phyloP scores from a whole-genome alignment of 2,113 vertebrate species.

The Myrmecobius fasciatus region DNA sequence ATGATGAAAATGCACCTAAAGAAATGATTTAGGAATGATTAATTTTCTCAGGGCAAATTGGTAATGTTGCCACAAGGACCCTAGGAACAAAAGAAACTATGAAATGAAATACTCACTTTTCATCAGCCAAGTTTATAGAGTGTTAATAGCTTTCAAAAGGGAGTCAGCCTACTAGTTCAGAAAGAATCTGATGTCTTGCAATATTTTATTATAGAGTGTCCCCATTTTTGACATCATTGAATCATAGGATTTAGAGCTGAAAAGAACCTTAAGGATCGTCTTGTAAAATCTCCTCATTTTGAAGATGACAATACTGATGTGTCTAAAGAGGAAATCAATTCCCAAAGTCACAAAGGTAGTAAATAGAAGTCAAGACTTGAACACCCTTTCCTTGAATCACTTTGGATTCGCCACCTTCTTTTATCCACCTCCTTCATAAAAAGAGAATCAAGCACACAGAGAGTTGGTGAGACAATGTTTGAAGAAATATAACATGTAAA shows the following conservation, averaged over 20 bases:
- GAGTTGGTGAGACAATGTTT: not conserved
- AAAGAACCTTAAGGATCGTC: not conserved
- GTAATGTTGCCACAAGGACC: constrained; percentile 18
- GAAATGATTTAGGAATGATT: constrained; percentile 14
- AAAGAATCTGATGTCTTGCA: constrained; percentile 2
- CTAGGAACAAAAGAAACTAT: not conserved
- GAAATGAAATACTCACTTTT: constrained; percentile 13
- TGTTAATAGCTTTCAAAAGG: constrained; percentile 16
- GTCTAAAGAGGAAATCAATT: not conserved
- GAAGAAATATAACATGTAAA: not conserved
- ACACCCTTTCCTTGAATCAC: not conserved
- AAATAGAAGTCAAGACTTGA: not conserved
- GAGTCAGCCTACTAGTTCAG: not conserved
- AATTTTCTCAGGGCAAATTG: constrained; percentile 51
- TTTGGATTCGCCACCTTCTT: not conserved
- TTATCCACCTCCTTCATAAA: not conserved
- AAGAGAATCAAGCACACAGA: not conserved
- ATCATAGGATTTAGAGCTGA: not conserved
- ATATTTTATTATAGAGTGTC: not conserved
- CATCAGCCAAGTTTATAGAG: not conserved
- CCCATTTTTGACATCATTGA: not conserved
- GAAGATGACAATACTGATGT: not conserved
- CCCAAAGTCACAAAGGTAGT: not conserved
- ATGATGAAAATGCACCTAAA: constrained; percentile 56
- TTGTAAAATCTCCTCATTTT: not conserved